Conservation (phyloP, 2,888 invertebrate species). For the Lithophane ornitopus region DNA sequence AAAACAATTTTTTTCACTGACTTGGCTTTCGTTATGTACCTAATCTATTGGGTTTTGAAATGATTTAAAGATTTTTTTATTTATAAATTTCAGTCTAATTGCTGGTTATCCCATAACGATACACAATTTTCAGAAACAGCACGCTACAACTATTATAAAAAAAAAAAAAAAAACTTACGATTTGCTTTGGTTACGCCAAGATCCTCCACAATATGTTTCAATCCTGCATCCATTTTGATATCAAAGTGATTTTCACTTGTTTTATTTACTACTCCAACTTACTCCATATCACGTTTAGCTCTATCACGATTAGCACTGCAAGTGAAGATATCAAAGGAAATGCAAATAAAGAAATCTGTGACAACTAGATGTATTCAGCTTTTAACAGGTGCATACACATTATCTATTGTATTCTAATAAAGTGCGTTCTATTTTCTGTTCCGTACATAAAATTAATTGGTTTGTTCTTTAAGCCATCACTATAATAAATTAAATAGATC, state of each 20-base stretch:
- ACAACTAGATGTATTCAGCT: slow-evolving; percentile 44
- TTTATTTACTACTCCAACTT: slow-evolving; percentile 1
- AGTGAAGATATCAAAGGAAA: slow-evolving; percentile 42
- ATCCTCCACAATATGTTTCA: slow-evolving; percentile 55
- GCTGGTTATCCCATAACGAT: background rate
- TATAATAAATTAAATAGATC: background rate
- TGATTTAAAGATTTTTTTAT: background rate
- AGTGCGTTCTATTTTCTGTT: slow-evolving; percentile 50
- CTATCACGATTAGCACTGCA: slow-evolving; percentile 26
- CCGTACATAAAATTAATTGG: slow-evolving; percentile 23
- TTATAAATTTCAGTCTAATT: background rate
- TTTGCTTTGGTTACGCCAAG: slow-evolving; percentile 8
- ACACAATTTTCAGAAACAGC: background rate
- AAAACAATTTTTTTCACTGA: background rate
- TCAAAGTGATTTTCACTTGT: slow-evolving; percentile 5
- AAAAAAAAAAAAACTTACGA: too few species aligned
- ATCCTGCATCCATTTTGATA: slow-evolving; percentile 46
- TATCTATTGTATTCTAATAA: slow-evolving; percentile 72
- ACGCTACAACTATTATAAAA: too few species aligned
- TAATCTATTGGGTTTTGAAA: background rate
- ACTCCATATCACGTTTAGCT: slow-evolving; percentile 49
- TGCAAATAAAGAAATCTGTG: slow-evolving; percentile 46
- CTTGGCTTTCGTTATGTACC: too few species aligned
- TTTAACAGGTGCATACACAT: slow-evolving; percentile 28
- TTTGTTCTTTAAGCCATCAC: background rate